A percentile compares a stretch with the other conserved stretches of the same genome.
Evolutionary conservation across 2,888 invertebrate genomes (phyloP).

Genomic region (Trichogramma dendrolimi): DNA sequence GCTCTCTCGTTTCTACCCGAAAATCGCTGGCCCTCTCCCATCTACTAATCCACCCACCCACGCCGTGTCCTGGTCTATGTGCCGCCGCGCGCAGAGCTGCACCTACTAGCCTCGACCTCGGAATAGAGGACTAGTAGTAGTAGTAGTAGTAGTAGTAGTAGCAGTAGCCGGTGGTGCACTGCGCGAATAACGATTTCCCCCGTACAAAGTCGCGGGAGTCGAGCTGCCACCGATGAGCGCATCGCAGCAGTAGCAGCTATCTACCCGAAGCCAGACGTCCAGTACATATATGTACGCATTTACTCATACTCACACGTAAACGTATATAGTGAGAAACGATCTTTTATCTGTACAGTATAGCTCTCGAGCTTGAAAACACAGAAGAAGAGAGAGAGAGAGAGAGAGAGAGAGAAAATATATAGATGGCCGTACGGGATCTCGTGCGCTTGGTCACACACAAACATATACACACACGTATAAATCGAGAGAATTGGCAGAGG

Average conservation of each 20-base stretch:
- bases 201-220: constrained; percentile 29
- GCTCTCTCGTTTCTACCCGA: constrained; percentile 15
- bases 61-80: not conserved
- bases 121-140: not conserved
- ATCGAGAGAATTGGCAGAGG: not conserved
- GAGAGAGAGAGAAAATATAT: constrained; percentile 20
- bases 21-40: constrained; percentile 18
- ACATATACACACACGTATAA: constrained; percentile 19
- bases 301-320: too few species aligned
- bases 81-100: constrained; percentile 9
- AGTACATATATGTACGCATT: constrained; percentile 10
- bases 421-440: constrained; percentile 6
- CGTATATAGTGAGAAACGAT: too few species aligned
- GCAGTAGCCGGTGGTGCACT: too few species aligned
- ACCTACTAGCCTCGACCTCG: not conserved
- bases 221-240: too few species aligned
- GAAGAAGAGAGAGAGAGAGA: constrained; percentile 31
- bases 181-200: too few species aligned
- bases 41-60: not conserved
- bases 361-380: constrained; percentile 15
- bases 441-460: not conserved
- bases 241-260: too few species aligned
- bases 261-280: constrained; percentile 9
- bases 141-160: too few species aligned
- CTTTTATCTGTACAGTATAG: too few species aligned